Evolutionary conservation across 2,797 vertebrate species (phyloP), one percentile per base, ranked within the genome.

Genomic region (Mionectes olivaceus): DNA sequence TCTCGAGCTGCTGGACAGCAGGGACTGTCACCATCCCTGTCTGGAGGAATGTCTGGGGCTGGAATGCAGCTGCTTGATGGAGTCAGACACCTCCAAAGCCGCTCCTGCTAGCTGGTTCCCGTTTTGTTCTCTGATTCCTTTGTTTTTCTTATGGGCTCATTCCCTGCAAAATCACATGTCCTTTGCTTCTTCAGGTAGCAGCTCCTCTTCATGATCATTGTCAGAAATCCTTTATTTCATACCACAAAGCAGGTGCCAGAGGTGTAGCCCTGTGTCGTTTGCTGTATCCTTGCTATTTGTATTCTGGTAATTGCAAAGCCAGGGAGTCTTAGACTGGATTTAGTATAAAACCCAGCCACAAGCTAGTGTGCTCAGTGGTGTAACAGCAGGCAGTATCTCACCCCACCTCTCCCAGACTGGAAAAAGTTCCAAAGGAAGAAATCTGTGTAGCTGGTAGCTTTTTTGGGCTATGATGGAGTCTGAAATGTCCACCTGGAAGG

Each of bases 191-290:
- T 41, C 19, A 32, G 23, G 37, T 16, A 33, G 23, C 22, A 57
- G 33, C 39, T 65, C 35, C 19, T 30, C 73, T 23, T 53, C 32
- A 4, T 10, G 23, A 55, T 57, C 15, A 7, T 43, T 21, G 47
- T 32, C 30, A 68, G 65, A 61, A 82, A 67, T 64, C 53, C 47
- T 87, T 25, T 19, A 19, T 63, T 64, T 80, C 64, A 30, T 3
- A 47, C 35, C 64, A 33, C 25, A 67, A 30, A 55, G 11, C 2
- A 27, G 41, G 19, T 55, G 24, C 60, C 47, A 41, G 52, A 55
- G 35, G 5, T 5, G 24, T 69, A 32, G 9, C 28, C 33, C 32
- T 0, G 0, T 12, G 12, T 22, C 23, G 2, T 37, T 83, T 59
- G n/a, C 56, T 23, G 11, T 37, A 15, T 61, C 41, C 47, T 33